Conservation (phyloP, 2,888 invertebrate genomes). For the Brachyopa scutellaris region DNA sequence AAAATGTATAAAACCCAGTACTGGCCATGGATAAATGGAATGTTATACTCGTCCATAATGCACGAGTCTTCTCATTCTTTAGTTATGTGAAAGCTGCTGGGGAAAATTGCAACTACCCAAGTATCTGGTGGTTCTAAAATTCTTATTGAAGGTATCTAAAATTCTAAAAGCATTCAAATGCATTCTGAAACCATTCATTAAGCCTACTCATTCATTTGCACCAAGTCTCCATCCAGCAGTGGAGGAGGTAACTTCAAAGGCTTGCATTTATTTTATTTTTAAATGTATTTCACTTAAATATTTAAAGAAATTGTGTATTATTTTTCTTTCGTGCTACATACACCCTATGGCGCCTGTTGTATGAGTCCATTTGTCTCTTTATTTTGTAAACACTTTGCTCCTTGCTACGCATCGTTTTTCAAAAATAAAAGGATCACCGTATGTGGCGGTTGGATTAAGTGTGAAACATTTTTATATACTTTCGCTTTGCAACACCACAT, state of each 20-base stretch:
- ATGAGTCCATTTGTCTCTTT: slow-evolving; percentile 5
- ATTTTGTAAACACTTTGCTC: not conserved
- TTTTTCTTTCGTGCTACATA: not conserved
- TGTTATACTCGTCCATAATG: too few relatives aligned
- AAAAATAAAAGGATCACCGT: not conserved
- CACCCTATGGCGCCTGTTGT: not conserved
- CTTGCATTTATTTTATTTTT: not conserved
- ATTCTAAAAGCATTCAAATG: slow-evolving; percentile 24
- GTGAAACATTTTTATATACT: slow-evolving; percentile 3
- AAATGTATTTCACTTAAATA: not conserved
- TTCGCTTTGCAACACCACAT: slow-evolving; percentile 6
- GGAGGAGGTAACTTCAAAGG: slow-evolving; percentile 17
- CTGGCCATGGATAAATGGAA: slow-evolving; percentile 16
- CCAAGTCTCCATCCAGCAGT: too few relatives aligned
- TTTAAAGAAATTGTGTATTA: not conserved
- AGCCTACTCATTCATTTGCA: slow-evolving; percentile 12
- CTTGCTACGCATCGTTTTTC: not conserved
- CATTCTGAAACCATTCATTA: slow-evolving; percentile 34
- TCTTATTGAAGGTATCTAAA: not conserved
- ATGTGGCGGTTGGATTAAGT: slow-evolving; percentile 7
- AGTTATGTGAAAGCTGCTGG: not conserved
- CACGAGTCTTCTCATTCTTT: not conserved
- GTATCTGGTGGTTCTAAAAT: not conserved
- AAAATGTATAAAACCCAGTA: not conserved
- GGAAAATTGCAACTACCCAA: not conserved